phyloP scores from a whole-genome alignment of 2,113 vertebrate species.

The Loxodonta africana region DNA sequence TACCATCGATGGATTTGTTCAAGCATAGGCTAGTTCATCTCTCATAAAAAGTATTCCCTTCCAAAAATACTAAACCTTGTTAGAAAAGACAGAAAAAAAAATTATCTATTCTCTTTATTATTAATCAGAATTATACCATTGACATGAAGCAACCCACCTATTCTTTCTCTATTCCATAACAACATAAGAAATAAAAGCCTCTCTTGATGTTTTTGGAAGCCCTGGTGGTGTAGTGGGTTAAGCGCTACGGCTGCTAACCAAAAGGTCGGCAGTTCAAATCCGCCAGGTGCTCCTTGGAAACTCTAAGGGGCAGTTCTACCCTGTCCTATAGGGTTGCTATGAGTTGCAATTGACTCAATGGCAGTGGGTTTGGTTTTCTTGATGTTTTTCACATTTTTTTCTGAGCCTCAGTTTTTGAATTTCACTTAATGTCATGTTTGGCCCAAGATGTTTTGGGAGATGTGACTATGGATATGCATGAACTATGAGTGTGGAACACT shows the following conservation, averaged over 20 bases:
- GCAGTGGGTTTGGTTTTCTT: not conserved
- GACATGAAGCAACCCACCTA: not conserved
- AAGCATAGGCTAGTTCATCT: not conserved
- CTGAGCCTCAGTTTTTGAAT: constrained; percentile 15
- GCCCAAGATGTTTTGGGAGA: not conserved
- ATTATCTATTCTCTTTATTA: constrained; percentile 11
- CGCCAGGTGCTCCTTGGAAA: too few species aligned
- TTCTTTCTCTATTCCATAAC: not conserved
- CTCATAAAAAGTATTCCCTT: constrained; percentile 18
- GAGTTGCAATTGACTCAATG: too few species aligned
- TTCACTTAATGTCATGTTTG: not conserved
- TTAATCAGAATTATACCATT: constrained; percentile 20
- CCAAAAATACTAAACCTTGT: constrained; percentile 39
- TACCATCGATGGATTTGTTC: constrained; percentile 7
- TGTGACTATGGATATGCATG: not conserved
- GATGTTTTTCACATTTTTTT: not conserved
- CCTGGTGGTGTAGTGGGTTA: too few species aligned
- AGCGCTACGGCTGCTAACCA: too few species aligned
- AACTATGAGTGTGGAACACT: not conserved
- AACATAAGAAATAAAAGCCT: not conserved
- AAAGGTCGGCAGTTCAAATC: too few species aligned
- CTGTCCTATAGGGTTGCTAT: too few species aligned
- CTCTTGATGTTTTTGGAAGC: not conserved
- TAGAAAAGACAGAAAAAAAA: constrained; percentile 39
- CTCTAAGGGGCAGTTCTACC: too few species aligned